phyloP scores from a whole-genome alignment of 2,888 invertebrate genomes.

The Pammene fasciana region DNA sequence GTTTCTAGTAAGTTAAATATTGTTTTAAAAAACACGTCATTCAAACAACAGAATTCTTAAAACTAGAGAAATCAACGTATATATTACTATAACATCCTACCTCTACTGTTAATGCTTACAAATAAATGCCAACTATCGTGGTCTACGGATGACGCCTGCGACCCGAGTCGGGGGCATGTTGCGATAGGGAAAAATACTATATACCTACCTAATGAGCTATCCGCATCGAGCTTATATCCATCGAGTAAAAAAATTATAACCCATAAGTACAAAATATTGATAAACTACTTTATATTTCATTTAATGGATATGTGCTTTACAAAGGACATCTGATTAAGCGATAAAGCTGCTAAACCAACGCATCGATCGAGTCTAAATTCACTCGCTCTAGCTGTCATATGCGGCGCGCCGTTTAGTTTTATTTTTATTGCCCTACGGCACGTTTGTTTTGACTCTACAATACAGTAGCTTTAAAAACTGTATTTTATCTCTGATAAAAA shows the following conservation, averaged over 20 bases:
- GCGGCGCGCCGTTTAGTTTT: too few relatives aligned
- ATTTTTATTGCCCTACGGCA: too few relatives aligned
- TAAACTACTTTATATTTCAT: background rate
- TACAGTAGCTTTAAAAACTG: background rate
- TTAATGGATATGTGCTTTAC: constrained; percentile 17
- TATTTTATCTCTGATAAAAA: background rate
- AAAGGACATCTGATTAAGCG: constrained; percentile 13
- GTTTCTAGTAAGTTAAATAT: constrained; percentile 40
- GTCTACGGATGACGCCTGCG: constrained; percentile 53
- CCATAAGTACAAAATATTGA: constrained; percentile 9
- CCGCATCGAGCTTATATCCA: background rate
- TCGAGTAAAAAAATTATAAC: background rate
- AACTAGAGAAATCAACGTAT: constrained; percentile 81
- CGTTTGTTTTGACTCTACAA: background rate
- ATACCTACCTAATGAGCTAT: background rate
- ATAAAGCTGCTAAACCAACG: too few relatives aligned
- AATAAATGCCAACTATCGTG: constrained; percentile 79
- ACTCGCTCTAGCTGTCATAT: too few relatives aligned
- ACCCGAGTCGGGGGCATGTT: constrained; percentile 16
- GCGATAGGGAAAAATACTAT: constrained; percentile 8
- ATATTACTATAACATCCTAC: constrained; percentile 81
- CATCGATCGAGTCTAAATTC: too few relatives aligned
- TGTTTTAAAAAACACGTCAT: constrained; percentile 59
- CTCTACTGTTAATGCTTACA: constrained; percentile 77
- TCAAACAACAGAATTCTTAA: constrained; percentile 75